These are phyloP conservation scores for Callyntrura sp. DNA, from an alignment of 2,888 invertebrate species.

Conservation along the genomic window DNA sequence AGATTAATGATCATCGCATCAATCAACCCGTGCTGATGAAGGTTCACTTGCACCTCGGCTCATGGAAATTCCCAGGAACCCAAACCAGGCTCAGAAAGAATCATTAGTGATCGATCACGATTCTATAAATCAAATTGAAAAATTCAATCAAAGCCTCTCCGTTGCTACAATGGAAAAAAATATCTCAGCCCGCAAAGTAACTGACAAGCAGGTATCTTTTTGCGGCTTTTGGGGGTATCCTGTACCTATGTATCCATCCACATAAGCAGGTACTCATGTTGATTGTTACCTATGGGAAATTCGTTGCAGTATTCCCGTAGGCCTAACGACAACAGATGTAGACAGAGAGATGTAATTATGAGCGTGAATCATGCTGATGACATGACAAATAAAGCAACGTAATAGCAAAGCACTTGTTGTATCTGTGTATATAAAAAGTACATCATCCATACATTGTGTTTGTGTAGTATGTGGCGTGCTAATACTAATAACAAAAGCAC, in stretches of 20 bases:
- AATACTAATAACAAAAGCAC: slow-evolving; percentile 52
- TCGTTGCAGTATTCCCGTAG: slow-evolving; percentile 8
- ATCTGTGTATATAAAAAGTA: neutral
- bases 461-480: slow-evolving; percentile 40
- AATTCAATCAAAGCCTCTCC: slow-evolving; percentile 29
- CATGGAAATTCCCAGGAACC: slow-evolving; percentile 56
- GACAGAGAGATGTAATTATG: slow-evolving; percentile 20
- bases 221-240: neutral
- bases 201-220: neutral
- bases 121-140: slow-evolving; percentile 55
- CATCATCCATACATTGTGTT: neutral
- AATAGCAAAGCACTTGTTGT: slow-evolving; percentile 1
- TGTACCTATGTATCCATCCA: neutral
- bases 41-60: neutral
- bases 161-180: neutral
- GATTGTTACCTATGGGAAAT: slow-evolving; percentile 1
- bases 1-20: slow-evolving; percentile 66
- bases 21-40: slow-evolving; percentile 29
- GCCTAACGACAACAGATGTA: slow-evolving; percentile 4
- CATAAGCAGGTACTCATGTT: neutral
- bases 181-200: neutral
- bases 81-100: slow-evolving; percentile 22
- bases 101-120: slow-evolving; percentile 54
- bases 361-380: slow-evolving; percentile 60
- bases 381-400: slow-evolving; percentile 48